These are phyloP conservation scores for Stomatorhinus walkeri DNA, from an alignment of 2,797 vertebrate species.

Conservation along the genomic window DNA sequence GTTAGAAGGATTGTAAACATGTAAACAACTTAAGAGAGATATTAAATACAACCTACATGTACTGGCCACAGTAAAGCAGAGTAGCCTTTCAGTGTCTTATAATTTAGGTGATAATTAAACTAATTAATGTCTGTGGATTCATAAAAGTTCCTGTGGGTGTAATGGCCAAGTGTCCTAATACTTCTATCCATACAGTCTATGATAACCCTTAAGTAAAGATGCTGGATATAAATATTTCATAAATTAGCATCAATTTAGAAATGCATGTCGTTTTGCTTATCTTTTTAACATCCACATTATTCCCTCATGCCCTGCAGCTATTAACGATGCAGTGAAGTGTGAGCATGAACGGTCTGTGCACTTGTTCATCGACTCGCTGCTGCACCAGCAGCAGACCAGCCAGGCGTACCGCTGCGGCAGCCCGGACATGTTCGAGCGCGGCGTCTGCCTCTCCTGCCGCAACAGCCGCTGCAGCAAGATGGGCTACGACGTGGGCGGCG, in stretches of 20 bases:
- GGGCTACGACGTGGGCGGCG: conserved; percentile 78
- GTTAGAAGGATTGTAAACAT: background rate
- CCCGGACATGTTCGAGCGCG: conserved; percentile 78
- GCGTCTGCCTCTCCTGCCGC: conserved; percentile 82
- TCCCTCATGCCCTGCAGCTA: conserved; percentile 53
- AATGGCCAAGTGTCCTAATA: background rate
- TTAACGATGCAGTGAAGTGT: conserved; percentile 82
- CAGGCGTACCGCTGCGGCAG: conserved; percentile 81
- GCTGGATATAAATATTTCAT: background rate
- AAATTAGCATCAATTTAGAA: background rate
- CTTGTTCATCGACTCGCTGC: conserved; percentile 90
- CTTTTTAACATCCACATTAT: background rate
- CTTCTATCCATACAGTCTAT: background rate
- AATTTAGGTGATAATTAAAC: background rate
- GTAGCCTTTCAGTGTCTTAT: background rate
- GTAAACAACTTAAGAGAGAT: background rate
- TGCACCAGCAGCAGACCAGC: conserved; percentile 72
- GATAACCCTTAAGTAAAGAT: background rate
- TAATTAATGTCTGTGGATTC: background rate
- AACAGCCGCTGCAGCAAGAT: conserved; percentile 85
- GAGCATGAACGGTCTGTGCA: conserved; percentile 89
- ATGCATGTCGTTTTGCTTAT: background rate
- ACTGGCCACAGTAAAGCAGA: background rate
- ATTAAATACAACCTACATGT: background rate
- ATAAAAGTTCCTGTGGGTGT: background rate